Evolutionary conservation across 2,888 invertebrate genomes (phyloP), one percentile per base, ranked within the genome.

Genomic region (Drosophila tripunctata): DNA sequence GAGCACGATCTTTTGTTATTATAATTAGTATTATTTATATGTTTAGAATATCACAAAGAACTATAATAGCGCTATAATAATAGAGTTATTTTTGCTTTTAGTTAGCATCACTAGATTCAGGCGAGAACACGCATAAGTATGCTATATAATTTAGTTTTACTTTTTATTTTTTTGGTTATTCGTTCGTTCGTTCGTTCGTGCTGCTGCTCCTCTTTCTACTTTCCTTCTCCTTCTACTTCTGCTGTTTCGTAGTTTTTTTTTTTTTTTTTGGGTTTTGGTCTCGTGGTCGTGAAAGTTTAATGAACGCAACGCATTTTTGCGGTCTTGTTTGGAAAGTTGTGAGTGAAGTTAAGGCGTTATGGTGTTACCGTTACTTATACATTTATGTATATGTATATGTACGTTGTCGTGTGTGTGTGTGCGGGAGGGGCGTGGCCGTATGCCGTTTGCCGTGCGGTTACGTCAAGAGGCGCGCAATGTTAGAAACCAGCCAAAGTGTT

Each of bases 311-410:
- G 79, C 71, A 76, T 60, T 77, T 63, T 65, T 73, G 67, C 57
- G 64, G 62, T 66, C 50, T 57, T 67, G 58, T n/a, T n/a, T 73
- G 78, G 58, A 69, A 66, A 68, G 60, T 82, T 80, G 79, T 85
- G 86, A 82, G 61, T 76, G 70, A 71, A 79, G 76, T 86, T 80
- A 81, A 81, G 81, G 81, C 81, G 83, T 77, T 79, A 64, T 79
- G 77, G 77, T 78, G 78, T 70, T 78, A 75, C 70, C 75, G 75
- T 70, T 75, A 73, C 43, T 62, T 61, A 52, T 52, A 60, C 43
- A 62, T 68, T 56, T 56, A 44, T 50, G 58, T 38, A 41, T 51
- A 21, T 54, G 47, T 35, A 47, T 30, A 21, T 52, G 30, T 48
- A 12, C 45, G 44, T 50, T n/a, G 41, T 27, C 50, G 12, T 31